Conservation (phyloP, 2,888 invertebrate genomes). For the Phortica okadai region DNA sequence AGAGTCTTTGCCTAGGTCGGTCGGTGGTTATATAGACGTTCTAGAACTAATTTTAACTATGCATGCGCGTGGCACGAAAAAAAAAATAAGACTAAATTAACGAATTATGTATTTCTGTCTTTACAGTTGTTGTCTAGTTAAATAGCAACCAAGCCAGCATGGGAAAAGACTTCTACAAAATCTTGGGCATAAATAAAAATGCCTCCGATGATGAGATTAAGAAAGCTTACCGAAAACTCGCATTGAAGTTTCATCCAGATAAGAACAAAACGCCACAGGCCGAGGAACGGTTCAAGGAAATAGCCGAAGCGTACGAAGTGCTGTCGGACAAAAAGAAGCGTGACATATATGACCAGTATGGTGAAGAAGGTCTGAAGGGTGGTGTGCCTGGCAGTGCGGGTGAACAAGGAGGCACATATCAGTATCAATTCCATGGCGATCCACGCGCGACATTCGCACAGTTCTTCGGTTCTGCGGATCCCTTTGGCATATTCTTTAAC, state of each 20-base stretch:
- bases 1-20: too few species aligned
- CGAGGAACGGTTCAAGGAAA: constrained; percentile 96
- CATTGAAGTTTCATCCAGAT: constrained; percentile 98
- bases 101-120: constrained; percentile 33
- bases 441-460: constrained; percentile 97
- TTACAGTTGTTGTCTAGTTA: constrained; percentile 41
- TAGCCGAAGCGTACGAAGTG: constrained; percentile 99
- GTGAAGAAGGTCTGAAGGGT: constrained; percentile 94
- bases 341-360: constrained; percentile 94
- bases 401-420: constrained; percentile 76
- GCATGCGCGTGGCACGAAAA: too few species aligned
- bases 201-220: constrained; percentile 98
- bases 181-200: constrained; percentile 89
- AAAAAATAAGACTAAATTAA: too few species aligned
- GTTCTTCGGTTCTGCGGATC: constrained; percentile 97
- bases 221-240: constrained; percentile 96
- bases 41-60: not conserved
- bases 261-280: constrained; percentile 97
- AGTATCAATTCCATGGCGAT: constrained; percentile 94
- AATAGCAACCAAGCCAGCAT: constrained; percentile 77
- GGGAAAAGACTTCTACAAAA: constrained; percentile 99
- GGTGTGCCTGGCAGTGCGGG: constrained; percentile 82
- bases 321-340: constrained; percentile 97
- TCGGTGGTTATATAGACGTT: too few species aligned
- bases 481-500: constrained; percentile 97